These are phyloP conservation scores for Noctilio leporinus DNA, from an alignment of 2,113 vertebrate genomes.

Conservation along the genomic window DNA sequence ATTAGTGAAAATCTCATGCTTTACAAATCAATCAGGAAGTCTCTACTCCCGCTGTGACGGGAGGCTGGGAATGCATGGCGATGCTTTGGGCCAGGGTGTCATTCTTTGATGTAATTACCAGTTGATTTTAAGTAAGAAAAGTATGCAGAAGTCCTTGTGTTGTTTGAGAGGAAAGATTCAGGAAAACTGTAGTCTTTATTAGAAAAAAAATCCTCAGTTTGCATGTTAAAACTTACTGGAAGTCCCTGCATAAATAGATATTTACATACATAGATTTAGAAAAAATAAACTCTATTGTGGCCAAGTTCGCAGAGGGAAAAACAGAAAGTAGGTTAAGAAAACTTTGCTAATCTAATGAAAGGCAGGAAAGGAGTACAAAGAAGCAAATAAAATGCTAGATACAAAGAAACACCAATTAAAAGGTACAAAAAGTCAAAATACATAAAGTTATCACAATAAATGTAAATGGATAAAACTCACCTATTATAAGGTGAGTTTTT, in stretches of 20 bases:
- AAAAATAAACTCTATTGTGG: constrained; percentile 22
- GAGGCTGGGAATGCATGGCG: background rate
- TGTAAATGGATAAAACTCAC: constrained; percentile 55
- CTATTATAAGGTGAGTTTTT: constrained; percentile 53
- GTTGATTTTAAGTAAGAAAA: background rate
- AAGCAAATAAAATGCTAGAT: constrained; percentile 22
- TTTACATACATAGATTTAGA: background rate
- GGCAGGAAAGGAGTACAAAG: background rate
- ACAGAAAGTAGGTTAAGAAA: background rate
- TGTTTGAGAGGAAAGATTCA: constrained; percentile 19
- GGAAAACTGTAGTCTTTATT: background rate
- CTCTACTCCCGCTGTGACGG: background rate
- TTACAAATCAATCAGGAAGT: background rate
- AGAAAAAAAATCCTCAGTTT: background rate
- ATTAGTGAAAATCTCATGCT: constrained; percentile 4
- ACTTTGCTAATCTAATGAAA: background rate
- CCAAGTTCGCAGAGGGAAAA: background rate
- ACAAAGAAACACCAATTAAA: constrained; percentile 28
- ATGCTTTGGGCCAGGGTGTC: background rate
- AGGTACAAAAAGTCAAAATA: background rate
- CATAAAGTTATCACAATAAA: constrained; percentile 35
- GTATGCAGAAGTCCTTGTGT: background rate
- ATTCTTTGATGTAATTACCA: background rate
- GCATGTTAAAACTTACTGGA: background rate
- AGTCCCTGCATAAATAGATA: background rate